A percentile compares a stretch with the other conserved stretches of the same genome.
Evolutionary conservation across 2,888 invertebrate genomes (phyloP).

Genomic region (Tineola bisselliella): DNA sequence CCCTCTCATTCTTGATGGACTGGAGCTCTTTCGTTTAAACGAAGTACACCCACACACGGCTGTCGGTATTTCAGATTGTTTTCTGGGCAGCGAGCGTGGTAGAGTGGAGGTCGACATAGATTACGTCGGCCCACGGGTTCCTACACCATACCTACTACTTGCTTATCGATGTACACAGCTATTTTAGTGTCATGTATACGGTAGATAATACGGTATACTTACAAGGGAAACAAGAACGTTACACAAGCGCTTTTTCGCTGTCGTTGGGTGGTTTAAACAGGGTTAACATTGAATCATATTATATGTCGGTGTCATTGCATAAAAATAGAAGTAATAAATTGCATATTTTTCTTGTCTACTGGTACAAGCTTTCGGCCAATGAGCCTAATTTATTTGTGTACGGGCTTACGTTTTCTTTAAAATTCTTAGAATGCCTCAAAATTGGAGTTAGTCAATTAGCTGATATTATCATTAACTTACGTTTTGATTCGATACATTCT

Average conservation of each 20-base stretch:
- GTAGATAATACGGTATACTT: slow-evolving; percentile 1
- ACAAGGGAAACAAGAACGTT: background rate
- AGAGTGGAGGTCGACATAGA: slow-evolving; percentile 47
- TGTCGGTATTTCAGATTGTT: slow-evolving; percentile 64
- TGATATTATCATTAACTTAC: background rate
- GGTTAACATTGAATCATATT: background rate
- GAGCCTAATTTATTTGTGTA: too few species aligned
- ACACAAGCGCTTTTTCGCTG: background rate
- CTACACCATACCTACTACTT: background rate
- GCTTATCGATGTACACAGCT: slow-evolving; percentile 2
- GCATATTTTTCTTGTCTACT: too few species aligned
- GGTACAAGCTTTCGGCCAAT: too few species aligned
- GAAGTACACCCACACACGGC: slow-evolving; percentile 66
- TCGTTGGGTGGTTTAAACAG: background rate
- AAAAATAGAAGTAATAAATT: too few species aligned
- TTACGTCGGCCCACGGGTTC: slow-evolving; percentile 50
- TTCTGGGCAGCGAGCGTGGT: slow-evolving; percentile 19
- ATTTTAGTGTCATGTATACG: background rate
- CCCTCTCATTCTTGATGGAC: slow-evolving; percentile 54
- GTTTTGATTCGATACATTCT: background rate
- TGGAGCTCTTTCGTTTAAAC: slow-evolving; percentile 65
- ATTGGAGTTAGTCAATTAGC: background rate
- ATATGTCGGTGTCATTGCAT: too few species aligned
- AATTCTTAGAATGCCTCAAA: background rate
- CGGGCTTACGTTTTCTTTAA: too few species aligned